Evolutionary conservation across 2,888 invertebrate species (phyloP), one percentile per base, ranked within the genome.

Genomic region (Stenurella melanura): DNA sequence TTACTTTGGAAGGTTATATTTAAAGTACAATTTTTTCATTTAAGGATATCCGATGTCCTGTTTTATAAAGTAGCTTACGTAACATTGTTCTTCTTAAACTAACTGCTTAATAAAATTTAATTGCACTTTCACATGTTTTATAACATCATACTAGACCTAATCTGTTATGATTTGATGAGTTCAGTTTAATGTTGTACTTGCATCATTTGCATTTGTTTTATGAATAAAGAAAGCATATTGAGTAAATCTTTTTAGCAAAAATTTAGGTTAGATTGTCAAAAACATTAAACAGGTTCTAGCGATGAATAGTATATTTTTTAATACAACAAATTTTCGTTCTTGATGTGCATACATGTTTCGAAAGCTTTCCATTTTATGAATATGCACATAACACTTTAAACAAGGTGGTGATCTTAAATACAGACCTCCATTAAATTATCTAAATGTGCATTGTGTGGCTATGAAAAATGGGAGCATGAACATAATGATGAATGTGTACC

Each of bases 191-290:
- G 15, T 50, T 42, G 42, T 50, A 50, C 50, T 15, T 50, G 50
- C 50, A 50, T 50, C 50, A n/a, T 50, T 50, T 50, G 50, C 50
- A 50, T 50, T 50, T 50, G 15, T 50, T n/a, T 50, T 50, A 50
- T 50, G n/a, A 50, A 50, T n/a, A 50, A 15, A 50, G 2, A 6
- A 1, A n/a, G 50, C 3, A n/a, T 50, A 9, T 34, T 34, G 30
- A 9, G 30, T 7, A 9, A 50, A 42, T 12, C 1, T 42, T 42
- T 42, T 42, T 42, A 42, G 42, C 42, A 12, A 42, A 15, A 12
- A 5, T 50, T 50, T 50, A 42, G 1, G 11, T 38, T 7, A 42
- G 12, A 42, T 42, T 10, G 15, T 15, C 42, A 50, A 4, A 50
- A 17, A 50, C 50, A 50, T 5, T 50, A 50, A 50, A 50, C n/a